These are phyloP conservation scores for Tetramorium bicarinatum DNA, from an alignment of 2,888 invertebrate genomes.

Conservation along the genomic window DNA sequence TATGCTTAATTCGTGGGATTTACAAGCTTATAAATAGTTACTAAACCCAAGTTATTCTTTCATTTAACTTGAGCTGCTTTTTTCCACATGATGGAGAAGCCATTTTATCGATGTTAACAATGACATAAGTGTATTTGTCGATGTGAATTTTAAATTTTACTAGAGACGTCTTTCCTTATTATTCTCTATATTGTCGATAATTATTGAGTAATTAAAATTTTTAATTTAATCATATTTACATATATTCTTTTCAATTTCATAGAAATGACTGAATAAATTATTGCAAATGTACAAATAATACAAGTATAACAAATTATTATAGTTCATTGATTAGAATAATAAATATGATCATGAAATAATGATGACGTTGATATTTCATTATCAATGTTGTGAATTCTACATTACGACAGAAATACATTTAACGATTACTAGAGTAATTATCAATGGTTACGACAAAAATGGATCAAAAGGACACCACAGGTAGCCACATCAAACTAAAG, in stretches of 20 bases:
- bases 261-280: neutral
- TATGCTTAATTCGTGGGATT: conserved; percentile 25
- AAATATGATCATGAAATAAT: conserved; percentile 13
- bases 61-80: neutral
- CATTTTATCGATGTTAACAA: neutral
- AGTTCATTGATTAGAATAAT: neutral
- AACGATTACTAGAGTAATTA: conserved; percentile 29
- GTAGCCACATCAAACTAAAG: conserved; percentile 16
- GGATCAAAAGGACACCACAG: neutral
- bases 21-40: conserved; percentile 28
- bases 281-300: neutral
- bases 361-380: conserved; percentile 15
- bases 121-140: neutral
- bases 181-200: neutral
- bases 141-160: neutral
- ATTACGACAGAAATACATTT: neutral
- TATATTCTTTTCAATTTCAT: conserved; percentile 1
- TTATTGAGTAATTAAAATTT: neutral
- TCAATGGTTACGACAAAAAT: neutral
- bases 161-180: neutral
- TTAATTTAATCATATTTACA: neutral
- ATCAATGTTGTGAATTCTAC: neutral
- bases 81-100: neutral
- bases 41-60: neutral
- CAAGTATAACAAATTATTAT: conserved; percentile 7